phyloP scores from a whole-genome alignment of 2,113 vertebrate genomes.

The Paramisgurnus dabryanus region DNA sequence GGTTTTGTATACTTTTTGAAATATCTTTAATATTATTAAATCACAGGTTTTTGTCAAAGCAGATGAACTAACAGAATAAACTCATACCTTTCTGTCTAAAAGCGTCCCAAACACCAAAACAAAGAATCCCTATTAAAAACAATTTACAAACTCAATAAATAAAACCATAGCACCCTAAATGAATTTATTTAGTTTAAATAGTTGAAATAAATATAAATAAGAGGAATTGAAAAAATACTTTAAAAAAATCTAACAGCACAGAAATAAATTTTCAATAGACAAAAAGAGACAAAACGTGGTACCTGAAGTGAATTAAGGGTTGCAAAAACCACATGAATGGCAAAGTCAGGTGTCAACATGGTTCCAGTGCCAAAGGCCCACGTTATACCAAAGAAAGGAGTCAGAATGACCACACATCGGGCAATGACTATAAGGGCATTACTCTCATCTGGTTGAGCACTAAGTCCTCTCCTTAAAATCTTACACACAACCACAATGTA shows the following conservation, averaged over 20 bases:
- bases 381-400: not conserved
- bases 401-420: conserved; percentile 39
- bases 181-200: not conserved
- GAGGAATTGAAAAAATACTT: too few relatives aligned
- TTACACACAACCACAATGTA: conserved; percentile 77
- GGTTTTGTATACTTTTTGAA: not conserved
- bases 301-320: conserved; percentile 9
- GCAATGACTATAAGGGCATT: not conserved
- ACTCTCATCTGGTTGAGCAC: conserved; percentile 57
- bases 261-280: rapidly evolving
- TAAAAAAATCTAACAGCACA: conserved; percentile 13
- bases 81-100: not conserved
- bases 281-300: not conserved
- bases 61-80: not conserved
- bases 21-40: not conserved
- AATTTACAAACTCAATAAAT: not conserved
- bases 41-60: not conserved
- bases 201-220: too few relatives aligned
- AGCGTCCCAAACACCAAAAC: not conserved
- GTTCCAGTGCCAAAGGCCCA: not conserved
- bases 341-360: conserved; percentile 43
- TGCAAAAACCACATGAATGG: conserved; percentile 63
- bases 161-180: not conserved
- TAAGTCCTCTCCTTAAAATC: conserved; percentile 72
- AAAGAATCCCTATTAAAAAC: not conserved